Evolutionary conservation across 2,113 vertebrate genomes (phyloP).

Genomic region (Myxocyprinus asiaticus): DNA sequence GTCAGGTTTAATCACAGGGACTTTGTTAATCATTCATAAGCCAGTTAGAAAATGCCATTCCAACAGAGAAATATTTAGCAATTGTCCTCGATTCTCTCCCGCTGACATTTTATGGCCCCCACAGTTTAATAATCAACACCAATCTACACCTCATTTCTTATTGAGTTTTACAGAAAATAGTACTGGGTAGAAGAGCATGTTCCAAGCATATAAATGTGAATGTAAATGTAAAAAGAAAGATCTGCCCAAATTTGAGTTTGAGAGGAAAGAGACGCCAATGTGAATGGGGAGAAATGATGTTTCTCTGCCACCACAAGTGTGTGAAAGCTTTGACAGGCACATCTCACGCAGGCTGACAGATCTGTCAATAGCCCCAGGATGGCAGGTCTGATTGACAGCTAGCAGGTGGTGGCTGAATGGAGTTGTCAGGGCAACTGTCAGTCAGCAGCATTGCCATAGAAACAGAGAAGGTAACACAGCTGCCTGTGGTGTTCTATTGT

Average conservation of each 20-base stretch:
- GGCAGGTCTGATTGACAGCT: constrained; percentile 83
- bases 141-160: too few relatives aligned
- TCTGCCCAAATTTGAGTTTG: constrained; percentile 8
- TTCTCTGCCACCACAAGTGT: constrained; percentile 46
- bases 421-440: constrained; percentile 77
- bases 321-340: constrained; percentile 78
- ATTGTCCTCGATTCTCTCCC: too few relatives aligned
- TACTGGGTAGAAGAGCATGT: background rate
- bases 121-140: too few relatives aligned
- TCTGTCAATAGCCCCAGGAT: constrained; percentile 84
- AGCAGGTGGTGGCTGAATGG: constrained; percentile 86
- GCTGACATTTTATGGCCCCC: too few relatives aligned
- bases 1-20: too few relatives aligned
- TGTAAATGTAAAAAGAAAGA: background rate
- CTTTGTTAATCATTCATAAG: too few relatives aligned
- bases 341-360: constrained; percentile 79
- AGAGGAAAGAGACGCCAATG: constrained; percentile 42
- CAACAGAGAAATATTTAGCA: too few relatives aligned
- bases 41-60: too few relatives aligned
- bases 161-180: too few relatives aligned
- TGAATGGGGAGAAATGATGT: constrained; percentile 37
- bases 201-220: constrained; percentile 1
- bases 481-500: constrained; percentile 80
- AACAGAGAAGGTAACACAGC: constrained; percentile 73
- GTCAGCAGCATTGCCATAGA: constrained; percentile 73